Conservation (phyloP, 2,888 invertebrate genomes). For the Bellardia pandia region DNA sequence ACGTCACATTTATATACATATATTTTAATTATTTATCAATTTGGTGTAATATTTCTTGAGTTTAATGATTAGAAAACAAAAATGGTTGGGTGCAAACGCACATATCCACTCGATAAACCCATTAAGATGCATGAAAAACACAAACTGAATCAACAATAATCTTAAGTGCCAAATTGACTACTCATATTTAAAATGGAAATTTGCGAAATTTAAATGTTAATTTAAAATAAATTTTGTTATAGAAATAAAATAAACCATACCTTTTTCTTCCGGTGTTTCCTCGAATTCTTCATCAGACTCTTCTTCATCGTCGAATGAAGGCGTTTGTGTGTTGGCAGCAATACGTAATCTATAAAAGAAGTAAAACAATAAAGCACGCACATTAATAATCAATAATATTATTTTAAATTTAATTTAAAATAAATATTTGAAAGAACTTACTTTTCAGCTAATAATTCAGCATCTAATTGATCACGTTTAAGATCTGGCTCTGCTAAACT, state of each 20-base stretch:
- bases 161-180: too few species aligned
- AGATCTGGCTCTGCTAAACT: slow-evolving; percentile 87
- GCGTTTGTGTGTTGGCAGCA: slow-evolving; percentile 82
- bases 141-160: too few species aligned
- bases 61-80: too few species aligned
- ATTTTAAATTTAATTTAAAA: background rate
- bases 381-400: background rate
- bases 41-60: too few species aligned
- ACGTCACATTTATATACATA: too few species aligned
- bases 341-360: slow-evolving; percentile 79
- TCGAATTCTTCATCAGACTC: slow-evolving; percentile 86
- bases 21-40: too few species aligned
- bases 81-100: too few species aligned
- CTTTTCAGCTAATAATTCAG: slow-evolving; percentile 91
- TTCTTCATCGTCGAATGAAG: slow-evolving; percentile 85
- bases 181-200: too few species aligned
- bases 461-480: slow-evolving; percentile 87
- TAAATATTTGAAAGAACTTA: slow-evolving; percentile 80
- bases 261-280: slow-evolving; percentile 87
- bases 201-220: too few species aligned
- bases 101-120: too few species aligned
- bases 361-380: slow-evolving; percentile 6
- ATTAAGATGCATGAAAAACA: too few species aligned
- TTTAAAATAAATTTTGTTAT: background rate
- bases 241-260: slow-evolving; percentile 72